Conservation (phyloP, 2,888 invertebrate genomes). For the Leptinotarsa tumamoca region DNA sequence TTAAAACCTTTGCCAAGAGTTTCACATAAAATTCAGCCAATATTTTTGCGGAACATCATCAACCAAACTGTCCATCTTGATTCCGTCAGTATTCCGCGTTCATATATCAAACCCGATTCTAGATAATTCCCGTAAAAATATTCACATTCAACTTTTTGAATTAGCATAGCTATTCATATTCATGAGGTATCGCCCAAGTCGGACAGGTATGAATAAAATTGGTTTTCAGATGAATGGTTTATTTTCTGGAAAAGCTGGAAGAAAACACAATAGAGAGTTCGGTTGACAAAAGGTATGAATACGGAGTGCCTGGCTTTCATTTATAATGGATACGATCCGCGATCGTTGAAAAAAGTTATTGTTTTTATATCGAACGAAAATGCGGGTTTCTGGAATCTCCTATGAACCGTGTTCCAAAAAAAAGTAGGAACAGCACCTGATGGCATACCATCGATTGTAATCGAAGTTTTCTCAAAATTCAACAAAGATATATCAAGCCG, state of each 20-base stretch:
- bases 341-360: background rate
- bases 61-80: background rate
- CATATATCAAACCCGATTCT: constrained; percentile 2
- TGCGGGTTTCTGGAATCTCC: too few relatives aligned
- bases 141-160: constrained; percentile 8
- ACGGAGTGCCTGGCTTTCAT: too few relatives aligned
- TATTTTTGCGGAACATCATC: background rate
- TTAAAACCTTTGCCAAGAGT: background rate
- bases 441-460: too few relatives aligned
- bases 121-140: constrained; percentile 8
- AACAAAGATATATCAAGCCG: too few relatives aligned
- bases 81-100: background rate
- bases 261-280: background rate
- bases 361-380: too few relatives aligned
- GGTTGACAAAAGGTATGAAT: background rate
- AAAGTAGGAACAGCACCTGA: too few relatives aligned
- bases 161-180: constrained; percentile 15
- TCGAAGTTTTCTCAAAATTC: too few relatives aligned
- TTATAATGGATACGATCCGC: too few relatives aligned
- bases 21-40: background rate
- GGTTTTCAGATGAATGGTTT: constrained; percentile 15
- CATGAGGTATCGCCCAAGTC: constrained; percentile 1
- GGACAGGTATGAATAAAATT: constrained; percentile 15
- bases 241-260: background rate
- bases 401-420: too few relatives aligned